phyloP scores from a whole-genome alignment of 2,113 vertebrate genomes.

The Rhinoderma darwinii region DNA sequence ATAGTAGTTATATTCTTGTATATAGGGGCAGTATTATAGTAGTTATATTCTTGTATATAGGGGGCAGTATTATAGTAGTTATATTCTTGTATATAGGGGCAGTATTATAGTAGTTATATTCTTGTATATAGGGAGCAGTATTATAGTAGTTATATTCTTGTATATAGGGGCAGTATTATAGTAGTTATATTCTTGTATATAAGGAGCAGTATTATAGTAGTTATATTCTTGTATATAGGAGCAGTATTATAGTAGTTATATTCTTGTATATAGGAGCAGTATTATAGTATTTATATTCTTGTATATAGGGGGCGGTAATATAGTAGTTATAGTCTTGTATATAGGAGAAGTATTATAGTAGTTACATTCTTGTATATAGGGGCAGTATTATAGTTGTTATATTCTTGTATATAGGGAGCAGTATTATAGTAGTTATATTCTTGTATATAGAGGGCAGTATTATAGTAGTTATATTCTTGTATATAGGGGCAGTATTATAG shows the following conservation, averaged over 20 bases:
- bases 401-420: no score
- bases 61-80: constrained; percentile 1
- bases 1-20: constrained; percentile 16
- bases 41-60: not conserved
- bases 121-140: not conserved
- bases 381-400: no score
- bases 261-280: no score
- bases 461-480: no score
- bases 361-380: no score
- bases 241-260: not conserved
- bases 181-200: constrained; percentile 4
- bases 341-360: no score
- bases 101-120: constrained; percentile 5
- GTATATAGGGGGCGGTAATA: no score
- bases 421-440: not conserved
- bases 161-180: not conserved
- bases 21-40: not conserved
- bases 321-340: no score
- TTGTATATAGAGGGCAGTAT: no score
- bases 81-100: not conserved
- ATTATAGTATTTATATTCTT: no score
- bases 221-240: not conserved
- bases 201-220: constrained; percentile 5
- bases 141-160: not conserved
- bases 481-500: not conserved